Evolutionary conservation across 2,888 invertebrate genomes (phyloP).

Genomic region (Dorcus hopei): DNA sequence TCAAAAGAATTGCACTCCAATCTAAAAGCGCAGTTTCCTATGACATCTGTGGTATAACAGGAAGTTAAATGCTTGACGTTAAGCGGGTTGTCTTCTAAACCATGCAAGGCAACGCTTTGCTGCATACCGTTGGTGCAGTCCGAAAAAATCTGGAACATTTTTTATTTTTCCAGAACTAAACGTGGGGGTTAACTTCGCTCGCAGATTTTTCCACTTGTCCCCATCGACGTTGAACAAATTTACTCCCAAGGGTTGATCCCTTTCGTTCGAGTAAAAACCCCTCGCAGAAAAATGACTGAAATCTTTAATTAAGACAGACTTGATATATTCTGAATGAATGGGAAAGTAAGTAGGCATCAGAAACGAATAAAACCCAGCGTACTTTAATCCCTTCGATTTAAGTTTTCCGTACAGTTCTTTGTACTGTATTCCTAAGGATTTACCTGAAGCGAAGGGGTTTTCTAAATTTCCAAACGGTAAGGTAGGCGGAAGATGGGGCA

Average conservation of each 20-base stretch:
- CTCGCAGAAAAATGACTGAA: conserved; percentile 4
- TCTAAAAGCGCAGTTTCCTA: too few relatives aligned
- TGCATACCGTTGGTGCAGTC: too few relatives aligned
- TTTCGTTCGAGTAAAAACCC: not conserved
- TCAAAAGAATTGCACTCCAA: too few relatives aligned
- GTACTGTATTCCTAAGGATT: not conserved
- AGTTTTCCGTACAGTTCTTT: not conserved
- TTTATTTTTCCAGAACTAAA: too few relatives aligned
- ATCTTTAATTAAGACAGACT: conserved; percentile 8
- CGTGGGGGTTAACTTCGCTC: too few relatives aligned
- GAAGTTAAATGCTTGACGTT: too few relatives aligned
- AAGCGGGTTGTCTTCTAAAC: too few relatives aligned
- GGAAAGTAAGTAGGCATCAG: conserved; percentile 7
- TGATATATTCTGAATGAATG: not conserved
- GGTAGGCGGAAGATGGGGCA: not conserved
- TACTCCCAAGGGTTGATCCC: conserved; percentile 4
- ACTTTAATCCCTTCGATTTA: too few relatives aligned
- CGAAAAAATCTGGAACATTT: too few relatives aligned
- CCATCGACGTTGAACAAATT: conserved; percentile 5
- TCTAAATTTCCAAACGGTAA: conserved; percentile 13
- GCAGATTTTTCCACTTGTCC: not conserved
- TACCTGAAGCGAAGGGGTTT: not conserved
- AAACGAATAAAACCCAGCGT: conserved; percentile 10
- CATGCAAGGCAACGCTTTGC: too few relatives aligned
- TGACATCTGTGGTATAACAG: too few relatives aligned